Evolutionary conservation across 1,140 invertebrate species (phyloP), one percentile per base, ranked within the genome.

Genomic region (Drosophila pallidifrons): DNA sequence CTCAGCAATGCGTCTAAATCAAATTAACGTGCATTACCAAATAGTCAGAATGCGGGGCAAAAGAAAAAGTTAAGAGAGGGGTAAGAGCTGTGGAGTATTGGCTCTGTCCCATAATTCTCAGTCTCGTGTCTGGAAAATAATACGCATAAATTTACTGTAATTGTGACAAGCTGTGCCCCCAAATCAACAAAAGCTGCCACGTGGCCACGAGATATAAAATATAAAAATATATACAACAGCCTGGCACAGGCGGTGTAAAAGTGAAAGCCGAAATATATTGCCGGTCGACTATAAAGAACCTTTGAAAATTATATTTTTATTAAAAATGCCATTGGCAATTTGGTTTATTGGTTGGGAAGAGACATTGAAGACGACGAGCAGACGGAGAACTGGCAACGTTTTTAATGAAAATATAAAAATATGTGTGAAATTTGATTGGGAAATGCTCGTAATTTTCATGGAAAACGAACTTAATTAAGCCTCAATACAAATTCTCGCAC

Each of bases 1-100:
- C 49, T 83, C 66, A 82, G 67, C 85, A 82, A 79, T 82, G 82
- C 78, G 58, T 82, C 76, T 69, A 87, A 87, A 87, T 87, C 72
- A 83, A 88, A 83, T 88, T 80, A 83, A 83, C 64, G 66, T 77
- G 38, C 63, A 54, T n/a, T 55, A 61, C 32, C 41, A 32, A 58
- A 75, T 54, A 55, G 35, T 61, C 65, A 16, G 6, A 4, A 49
- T 7, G 47, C 6, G 45, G 35, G 55, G 69, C 25, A 46, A 20
- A 41, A 58, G 28, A n/a, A 28, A 20, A 16, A 13, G 13, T 32
- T 16, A 13, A 32, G 47, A 4, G 20, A 25, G 3, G 8, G 67
- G 16, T 15, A 41, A 8, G 13, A 10, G 55, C 11, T 30, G 13
- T 5, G 32, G 20, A 59, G 41, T 35, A 60, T 28, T 20, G 60